These are phyloP conservation scores for Percina caprodes DNA, from an alignment of 2,113 vertebrate species.

Conservation along the genomic window DNA sequence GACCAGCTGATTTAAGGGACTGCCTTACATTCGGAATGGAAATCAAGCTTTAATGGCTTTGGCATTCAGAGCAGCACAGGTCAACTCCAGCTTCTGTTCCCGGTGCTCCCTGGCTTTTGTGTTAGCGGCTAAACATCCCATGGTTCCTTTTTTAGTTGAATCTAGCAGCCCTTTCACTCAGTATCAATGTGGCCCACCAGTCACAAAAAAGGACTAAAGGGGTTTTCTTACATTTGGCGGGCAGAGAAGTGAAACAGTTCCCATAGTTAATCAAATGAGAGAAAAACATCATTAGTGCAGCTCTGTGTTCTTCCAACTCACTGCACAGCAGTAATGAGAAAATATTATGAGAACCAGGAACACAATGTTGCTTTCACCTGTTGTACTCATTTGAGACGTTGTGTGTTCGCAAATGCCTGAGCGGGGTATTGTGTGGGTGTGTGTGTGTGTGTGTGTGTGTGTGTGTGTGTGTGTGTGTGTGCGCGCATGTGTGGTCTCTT, in stretches of 20 bases:
- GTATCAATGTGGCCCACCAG: not conserved
- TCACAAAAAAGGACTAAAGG: slow-evolving; percentile 15
- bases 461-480: not conserved
- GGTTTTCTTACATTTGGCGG: slow-evolving; percentile 5
- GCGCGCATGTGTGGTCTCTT: not conserved
- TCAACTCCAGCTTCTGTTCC: slow-evolving; percentile 6
- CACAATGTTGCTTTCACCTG: not conserved
- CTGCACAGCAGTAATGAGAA: slow-evolving; percentile 53
- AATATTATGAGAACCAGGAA: not conserved
- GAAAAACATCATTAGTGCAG: slow-evolving; percentile 39
- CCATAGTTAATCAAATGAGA: not conserved
- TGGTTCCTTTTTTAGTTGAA: slow-evolving; percentile 27
- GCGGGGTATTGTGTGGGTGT: not conserved
- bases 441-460: not conserved
- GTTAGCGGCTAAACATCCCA: slow-evolving; percentile 21
- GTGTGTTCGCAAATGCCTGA: not conserved
- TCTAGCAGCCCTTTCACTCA: slow-evolving; percentile 20
- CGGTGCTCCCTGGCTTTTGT: slow-evolving; percentile 25
- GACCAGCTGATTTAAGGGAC: not conserved
- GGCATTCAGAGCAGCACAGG: not conserved
- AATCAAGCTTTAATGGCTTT: not conserved
- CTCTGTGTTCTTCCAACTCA: slow-evolving; percentile 20
- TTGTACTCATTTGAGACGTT: not conserved
- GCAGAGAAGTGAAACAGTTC: slow-evolving; percentile 17
- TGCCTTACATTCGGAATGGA: not conserved